A percentile compares a stretch with the other conserved stretches of the same genome.
phyloP scores from a whole-genome alignment of 2,888 invertebrate genomes.

The Ichneumoninae sp. region DNA sequence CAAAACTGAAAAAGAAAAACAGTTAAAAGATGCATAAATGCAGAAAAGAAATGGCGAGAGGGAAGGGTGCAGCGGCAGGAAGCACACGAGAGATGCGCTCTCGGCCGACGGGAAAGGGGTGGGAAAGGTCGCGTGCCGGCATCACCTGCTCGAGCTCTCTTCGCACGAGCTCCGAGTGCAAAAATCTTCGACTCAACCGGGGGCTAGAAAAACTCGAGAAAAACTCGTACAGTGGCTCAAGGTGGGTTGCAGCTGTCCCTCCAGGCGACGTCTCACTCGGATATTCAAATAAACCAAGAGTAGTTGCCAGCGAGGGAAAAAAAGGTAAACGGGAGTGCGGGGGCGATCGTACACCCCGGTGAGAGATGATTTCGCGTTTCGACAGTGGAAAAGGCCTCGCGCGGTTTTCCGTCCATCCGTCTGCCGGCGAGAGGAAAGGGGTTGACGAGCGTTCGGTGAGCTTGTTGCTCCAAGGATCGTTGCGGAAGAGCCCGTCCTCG shows the following conservation, averaged over 20 bases:
- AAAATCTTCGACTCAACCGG: slow-evolving; percentile 55
- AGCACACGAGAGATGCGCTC: slow-evolving; percentile 50
- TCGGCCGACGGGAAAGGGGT: slow-evolving; percentile 54
- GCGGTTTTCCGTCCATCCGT: background rate
- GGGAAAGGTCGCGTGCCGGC: slow-evolving; percentile 79
- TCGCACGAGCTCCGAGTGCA: slow-evolving; percentile 49
- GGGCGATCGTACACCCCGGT: slow-evolving; percentile 33
- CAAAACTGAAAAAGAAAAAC: slow-evolving; percentile 42
- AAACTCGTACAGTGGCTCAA: slow-evolving; percentile 60
- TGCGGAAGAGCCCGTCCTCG: slow-evolving; percentile 26
- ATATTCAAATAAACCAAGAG: slow-evolving; percentile 63
- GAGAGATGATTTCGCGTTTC: slow-evolving; percentile 64
- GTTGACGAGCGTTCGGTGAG: slow-evolving; percentile 34
- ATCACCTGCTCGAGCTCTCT: slow-evolving; percentile 75
- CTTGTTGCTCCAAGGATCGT: background rate
- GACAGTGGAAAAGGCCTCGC: slow-evolving; percentile 69
- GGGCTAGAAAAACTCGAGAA: slow-evolving; percentile 63
- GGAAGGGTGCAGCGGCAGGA: slow-evolving; percentile 17
- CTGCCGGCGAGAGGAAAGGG: slow-evolving; percentile 36
- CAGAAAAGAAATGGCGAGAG: slow-evolving; percentile 27
- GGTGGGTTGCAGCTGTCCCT: slow-evolving; percentile 66
- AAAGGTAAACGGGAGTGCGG: slow-evolving; percentile 12
- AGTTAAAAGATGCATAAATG: slow-evolving; percentile 24
- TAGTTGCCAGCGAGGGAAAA: slow-evolving; percentile 28
- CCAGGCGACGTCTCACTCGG: slow-evolving; percentile 68